Evolutionary conservation across 2,888 invertebrate genomes (phyloP), one percentile per base, ranked within the genome.

Genomic region (Drosophila monieri): DNA sequence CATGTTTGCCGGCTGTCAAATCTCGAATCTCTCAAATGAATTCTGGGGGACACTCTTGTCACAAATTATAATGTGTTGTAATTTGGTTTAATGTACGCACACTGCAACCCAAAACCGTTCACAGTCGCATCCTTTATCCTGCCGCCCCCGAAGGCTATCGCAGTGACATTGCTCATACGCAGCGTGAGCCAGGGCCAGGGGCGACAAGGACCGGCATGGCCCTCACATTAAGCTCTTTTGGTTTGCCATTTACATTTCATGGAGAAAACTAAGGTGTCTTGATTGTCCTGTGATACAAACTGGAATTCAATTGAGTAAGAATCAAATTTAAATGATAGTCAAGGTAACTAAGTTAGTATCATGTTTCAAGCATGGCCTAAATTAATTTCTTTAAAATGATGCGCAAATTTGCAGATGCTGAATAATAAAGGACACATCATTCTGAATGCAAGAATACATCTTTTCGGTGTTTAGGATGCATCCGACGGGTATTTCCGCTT

Each of bases 21-120:
- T 58, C 46, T 35, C 27, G 51, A 27, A 57, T 58, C 56, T 62
- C 21, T 51, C 52, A 61, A 71, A 74, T 55, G 58, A 67, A 67
- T 77, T 64, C 49, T 57, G 39, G 66, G 49, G 62, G 62, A 15
- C 65, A 62, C 68, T 71, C 66, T 66, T 59, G 41, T 30, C 59
- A 58, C 60, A 73, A 78, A 61, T 76, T 69, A 66, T 77, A 77
- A 80, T 77, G 71, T 74, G 56, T 23, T 39, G 49, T 61, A 72
- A 76, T 70, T 73, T 68, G 47, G 57, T 61, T 54, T 68, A 79
- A 73, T 75, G 78, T 60, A 37, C 8, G 18, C 64, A 37, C 69
- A 55, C 58, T 65, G 41, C 30, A 61, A 23, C n/a, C 64, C 18
- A 27, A 65, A 39, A 52, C 32, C 4, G 44, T 46, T 39, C 14